Percentiles rank a stretch among this genome's conserved stretches.
phyloP scores from a whole-genome alignment of 2,113 vertebrate genomes.

The Calyptommatus sinebrachiatus region DNA sequence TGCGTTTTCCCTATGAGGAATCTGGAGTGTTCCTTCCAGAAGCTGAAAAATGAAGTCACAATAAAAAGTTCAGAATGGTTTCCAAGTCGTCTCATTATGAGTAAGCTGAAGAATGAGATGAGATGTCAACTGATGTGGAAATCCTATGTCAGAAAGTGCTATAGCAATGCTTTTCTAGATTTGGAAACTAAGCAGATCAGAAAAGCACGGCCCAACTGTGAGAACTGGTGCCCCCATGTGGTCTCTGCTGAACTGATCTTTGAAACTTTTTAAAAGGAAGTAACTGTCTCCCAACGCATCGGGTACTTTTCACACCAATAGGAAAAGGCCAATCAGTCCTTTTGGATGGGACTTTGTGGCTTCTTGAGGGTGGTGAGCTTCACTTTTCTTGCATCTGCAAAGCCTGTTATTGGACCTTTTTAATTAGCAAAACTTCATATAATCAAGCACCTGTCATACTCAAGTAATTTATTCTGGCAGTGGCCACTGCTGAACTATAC shows the following conservation, averaged over 20 bases:
- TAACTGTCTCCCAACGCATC: neutral
- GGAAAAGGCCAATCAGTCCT: no score
- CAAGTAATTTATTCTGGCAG: no score
- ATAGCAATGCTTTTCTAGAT: neutral
- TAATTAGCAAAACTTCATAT: no score
- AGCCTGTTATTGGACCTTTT: no score
- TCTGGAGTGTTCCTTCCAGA: conserved; percentile 42
- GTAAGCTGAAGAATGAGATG: neutral
- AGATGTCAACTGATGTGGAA: neutral
- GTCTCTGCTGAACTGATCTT: neutral
- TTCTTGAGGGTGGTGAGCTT: no score
- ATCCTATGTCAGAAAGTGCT: neutral
- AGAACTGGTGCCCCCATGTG: neutral
- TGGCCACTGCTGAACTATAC: no score
- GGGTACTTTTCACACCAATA: no score
- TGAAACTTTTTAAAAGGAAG: neutral
- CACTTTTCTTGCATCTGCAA: no score
- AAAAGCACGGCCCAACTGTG: no score
- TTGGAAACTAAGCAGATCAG: neutral
- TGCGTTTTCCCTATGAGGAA: conserved; percentile 22
- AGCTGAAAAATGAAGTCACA: conserved; percentile 56
- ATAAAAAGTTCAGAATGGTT: conserved; percentile 22
- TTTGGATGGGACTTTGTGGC: no score
- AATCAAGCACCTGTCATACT: no score
- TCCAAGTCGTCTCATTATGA: neutral